Evolutionary conservation across 2,113 vertebrate genomes (phyloP).

Genomic region (Ptilorrhoa leucosticta): DNA sequence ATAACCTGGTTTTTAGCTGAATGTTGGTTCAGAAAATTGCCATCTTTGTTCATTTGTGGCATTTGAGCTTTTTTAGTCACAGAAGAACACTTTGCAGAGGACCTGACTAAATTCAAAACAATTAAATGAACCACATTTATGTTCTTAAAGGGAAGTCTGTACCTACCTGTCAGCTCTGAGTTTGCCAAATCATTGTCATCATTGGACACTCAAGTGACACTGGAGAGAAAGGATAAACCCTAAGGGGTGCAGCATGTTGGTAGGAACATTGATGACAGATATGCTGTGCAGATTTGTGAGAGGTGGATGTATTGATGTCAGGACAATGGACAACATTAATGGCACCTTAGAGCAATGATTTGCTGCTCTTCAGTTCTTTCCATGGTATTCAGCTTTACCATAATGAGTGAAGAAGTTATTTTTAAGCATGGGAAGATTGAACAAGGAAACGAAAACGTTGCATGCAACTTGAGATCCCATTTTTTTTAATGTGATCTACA

Average conservation of each 20-base stretch:
- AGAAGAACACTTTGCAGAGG: not conserved
- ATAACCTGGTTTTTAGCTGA: not conserved
- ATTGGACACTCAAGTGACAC: not conserved
- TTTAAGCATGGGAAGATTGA: not conserved
- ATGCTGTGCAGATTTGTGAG: not conserved
- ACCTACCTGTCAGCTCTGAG: not conserved
- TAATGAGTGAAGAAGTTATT: not conserved
- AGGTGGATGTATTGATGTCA: not conserved
- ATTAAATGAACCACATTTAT: not conserved
- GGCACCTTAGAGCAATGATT: not conserved
- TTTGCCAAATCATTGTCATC: not conserved
- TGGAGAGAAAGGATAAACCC: not conserved
- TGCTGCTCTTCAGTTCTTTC: not conserved
- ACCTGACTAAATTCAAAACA: not conserved
- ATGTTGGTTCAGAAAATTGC: not conserved
- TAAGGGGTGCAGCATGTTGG: not conserved
- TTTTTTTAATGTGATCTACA: not conserved
- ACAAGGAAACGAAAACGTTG: not conserved
- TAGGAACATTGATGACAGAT: not conserved
- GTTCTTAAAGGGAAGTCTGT: not conserved
- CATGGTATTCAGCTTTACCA: not conserved
- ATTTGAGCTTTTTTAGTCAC: not conserved
- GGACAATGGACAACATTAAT: not conserved
- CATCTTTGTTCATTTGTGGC: not conserved
- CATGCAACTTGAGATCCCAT: not conserved